Base-by-base conservation (phyloP, 2,113 vertebrate species). In the Pampusana beccarii region DNA sequence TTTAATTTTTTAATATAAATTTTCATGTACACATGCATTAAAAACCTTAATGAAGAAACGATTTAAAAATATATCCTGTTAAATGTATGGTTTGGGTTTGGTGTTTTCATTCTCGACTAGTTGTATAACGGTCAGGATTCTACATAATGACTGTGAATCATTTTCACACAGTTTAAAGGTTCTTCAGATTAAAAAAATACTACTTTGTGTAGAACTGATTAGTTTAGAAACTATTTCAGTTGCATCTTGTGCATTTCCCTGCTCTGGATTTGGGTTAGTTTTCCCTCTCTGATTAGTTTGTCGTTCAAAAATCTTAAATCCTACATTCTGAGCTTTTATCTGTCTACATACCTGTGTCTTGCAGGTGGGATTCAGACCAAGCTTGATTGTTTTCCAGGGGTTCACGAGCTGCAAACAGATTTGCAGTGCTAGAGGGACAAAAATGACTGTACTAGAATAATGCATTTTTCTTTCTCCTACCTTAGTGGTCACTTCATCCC, bases 1-100 rank as follows among this genome's bases (percentile, higher is more conserved):
- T 98, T 97, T 97, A 97, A 97, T 97, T 98, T 98, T 98, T 98
- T 97, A 97, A 97, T 97, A 97, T 94, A 95, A 97, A 97, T 97
- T 97, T 97, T 98, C 95, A 97, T 98, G 97, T 98, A 98, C 92
- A 98, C 92, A 90, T 97, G 97, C 97, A 98, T 98, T 98, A 97
- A 98, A 93, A 97, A 98, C 93, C 95, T 97, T 97, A 98, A 92
- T 93, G 95, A 97, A 93, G 91, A 97, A 97, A 96, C 91, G 62
- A 97, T 97, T 95, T 97, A 91, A 96, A 97, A 97, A 93, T 95
- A 96, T 96, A 97, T 93, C 85, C 95, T 86, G 56, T 95, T 94
- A 86, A 93, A 90, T 95, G 87, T 97, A 91, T 79, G 73, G 73
- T 95, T 92, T 91, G 77, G 62, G 65, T 81, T 85, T 40, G 38